Conservation (phyloP, 2,888 invertebrate species). For the Limnephilus rhombicus region DNA sequence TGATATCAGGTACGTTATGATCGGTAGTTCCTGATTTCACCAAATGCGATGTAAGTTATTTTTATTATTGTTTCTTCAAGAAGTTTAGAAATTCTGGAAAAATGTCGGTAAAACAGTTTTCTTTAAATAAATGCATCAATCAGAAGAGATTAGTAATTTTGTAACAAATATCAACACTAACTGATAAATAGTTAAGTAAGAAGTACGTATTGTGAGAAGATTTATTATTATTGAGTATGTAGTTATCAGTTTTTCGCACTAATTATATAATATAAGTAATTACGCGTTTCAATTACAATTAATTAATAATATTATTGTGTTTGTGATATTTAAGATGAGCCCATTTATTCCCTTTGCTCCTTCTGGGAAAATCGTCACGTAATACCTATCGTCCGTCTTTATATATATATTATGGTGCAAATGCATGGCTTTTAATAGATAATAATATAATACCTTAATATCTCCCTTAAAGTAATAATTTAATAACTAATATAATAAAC, state of each 20-base stretch:
- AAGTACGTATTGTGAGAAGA: background rate
- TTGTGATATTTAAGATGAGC: slow-evolving; percentile 27
- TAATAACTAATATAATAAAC: slow-evolving; percentile 13
- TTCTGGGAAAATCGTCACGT: background rate
- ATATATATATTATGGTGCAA: slow-evolving; percentile 10
- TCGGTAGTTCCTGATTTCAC: background rate
- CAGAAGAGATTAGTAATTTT: background rate
- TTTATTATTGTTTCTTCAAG: background rate
- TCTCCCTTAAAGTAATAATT: slow-evolving; percentile 26
- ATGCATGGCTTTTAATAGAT: slow-evolving; percentile 6
- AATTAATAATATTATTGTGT: slow-evolving; percentile 31
- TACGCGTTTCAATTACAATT: slow-evolving; percentile 13
- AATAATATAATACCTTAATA: background rate
- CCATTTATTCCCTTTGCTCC: background rate
- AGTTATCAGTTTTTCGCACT: background rate
- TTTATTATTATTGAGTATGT: slow-evolving; percentile 1
- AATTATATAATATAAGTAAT: background rate
- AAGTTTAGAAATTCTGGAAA: too few species aligned
- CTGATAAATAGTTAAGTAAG: background rate
- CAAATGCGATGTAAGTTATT: background rate
- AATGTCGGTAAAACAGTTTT: too few species aligned
- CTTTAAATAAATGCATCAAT: background rate
- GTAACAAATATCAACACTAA: background rate
- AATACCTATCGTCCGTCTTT: background rate
- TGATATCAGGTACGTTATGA: background rate